Evolutionary conservation across 53 echinoderm and acorn worm genomes (phyloP).

Genomic region (Antedon mediterranea): DNA sequence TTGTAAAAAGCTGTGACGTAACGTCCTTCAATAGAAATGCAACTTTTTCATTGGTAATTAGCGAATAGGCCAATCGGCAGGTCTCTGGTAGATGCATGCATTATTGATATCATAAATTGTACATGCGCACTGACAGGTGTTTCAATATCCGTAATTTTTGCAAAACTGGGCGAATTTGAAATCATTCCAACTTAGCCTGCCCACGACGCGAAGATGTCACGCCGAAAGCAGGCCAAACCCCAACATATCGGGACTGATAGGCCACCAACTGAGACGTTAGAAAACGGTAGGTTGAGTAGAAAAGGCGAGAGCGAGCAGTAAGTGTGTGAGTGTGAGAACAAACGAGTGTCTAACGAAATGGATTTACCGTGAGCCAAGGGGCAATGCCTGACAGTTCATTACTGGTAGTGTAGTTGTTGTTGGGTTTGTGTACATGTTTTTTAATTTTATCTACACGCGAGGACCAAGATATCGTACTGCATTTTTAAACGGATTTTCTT

Average conservation of each 20-base stretch:
- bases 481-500: too few relatives aligned
- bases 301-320: background rate
- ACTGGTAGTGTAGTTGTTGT: background rate
- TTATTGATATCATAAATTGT: constrained; percentile 96
- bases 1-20: background rate
- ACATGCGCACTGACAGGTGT: constrained; percentile 86
- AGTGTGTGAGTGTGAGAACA: background rate
- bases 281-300: constrained; percentile 47
- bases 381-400: background rate
- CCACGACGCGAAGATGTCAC: constrained; percentile 45
- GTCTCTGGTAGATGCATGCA: constrained; percentile 44
- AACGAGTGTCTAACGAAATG: background rate
- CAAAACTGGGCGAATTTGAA: constrained; percentile 8
- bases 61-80: constrained; percentile 60
- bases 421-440: background rate
- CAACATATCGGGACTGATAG: constrained; percentile 73
- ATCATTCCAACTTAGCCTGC: constrained; percentile 1
- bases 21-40: background rate
- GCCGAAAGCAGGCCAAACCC: constrained; percentile 90
- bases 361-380: background rate
- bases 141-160: constrained; percentile 14
- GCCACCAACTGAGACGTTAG: constrained; percentile 46
- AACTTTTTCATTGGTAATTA: constrained; percentile 70
- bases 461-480: too few relatives aligned
- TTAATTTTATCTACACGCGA: background rate